These are phyloP conservation scores for Microctonus brassicae DNA, from an alignment of 2,888 invertebrate species.

Conservation along the genomic window DNA sequence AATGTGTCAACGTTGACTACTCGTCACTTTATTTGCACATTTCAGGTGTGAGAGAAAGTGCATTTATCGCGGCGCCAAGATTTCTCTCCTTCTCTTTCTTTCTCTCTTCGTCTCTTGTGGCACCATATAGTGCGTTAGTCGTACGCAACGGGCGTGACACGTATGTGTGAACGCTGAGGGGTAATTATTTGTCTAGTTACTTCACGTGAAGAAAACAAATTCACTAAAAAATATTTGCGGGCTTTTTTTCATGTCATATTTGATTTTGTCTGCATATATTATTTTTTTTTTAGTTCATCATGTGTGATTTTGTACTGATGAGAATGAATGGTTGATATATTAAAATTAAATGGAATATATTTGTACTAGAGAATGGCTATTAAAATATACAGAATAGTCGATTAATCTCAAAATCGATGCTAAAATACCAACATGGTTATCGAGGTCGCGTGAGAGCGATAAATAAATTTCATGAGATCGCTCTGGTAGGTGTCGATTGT, in stretches of 20 bases:
- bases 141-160: background rate
- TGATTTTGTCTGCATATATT: background rate
- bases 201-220: background rate
- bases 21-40: slow-evolving; percentile 1
- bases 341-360: background rate
- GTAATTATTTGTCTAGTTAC: background rate
- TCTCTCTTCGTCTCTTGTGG: background rate
- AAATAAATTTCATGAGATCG: slow-evolving; percentile 22
- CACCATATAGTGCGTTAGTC: background rate
- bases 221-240: background rate
- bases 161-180: slow-evolving; percentile 1
- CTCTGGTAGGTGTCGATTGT: slow-evolving; percentile 27
- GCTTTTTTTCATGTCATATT: background rate
- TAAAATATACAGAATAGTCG: background rate
- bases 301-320: background rate
- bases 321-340: background rate
- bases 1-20: background rate
- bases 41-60: slow-evolving; percentile 11
- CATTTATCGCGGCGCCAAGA: slow-evolving; percentile 3
- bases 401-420: slow-evolving; percentile 26
- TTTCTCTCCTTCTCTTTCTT: background rate
- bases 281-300: background rate
- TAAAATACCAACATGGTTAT: slow-evolving; percentile 17
- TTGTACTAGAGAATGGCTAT: background rate
- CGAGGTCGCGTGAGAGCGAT: slow-evolving; percentile 22